A percentile compares a stretch with the other conserved stretches of the same genome.
phyloP scores from a whole-genome alignment of 2,888 invertebrate species.

The Drosophila paranaensis region DNA sequence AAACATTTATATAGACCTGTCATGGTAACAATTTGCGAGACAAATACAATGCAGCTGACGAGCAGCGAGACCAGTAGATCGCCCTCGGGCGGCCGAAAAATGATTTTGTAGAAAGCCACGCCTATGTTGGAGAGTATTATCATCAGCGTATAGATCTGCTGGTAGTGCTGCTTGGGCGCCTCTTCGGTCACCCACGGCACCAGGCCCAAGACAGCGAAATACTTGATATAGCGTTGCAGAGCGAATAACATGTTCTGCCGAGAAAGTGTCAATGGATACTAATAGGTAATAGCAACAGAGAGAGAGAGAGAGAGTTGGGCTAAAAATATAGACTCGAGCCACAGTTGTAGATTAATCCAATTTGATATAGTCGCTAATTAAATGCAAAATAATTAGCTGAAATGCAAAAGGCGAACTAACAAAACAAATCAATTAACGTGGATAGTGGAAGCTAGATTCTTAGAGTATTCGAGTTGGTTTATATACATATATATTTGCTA shows the following conservation, averaged over 20 bases:
- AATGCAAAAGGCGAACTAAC: slow-evolving; percentile 11
- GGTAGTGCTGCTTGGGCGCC: slow-evolving; percentile 34
- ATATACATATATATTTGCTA: background rate
- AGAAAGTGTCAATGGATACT: slow-evolving; percentile 8
- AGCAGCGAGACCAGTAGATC: slow-evolving; percentile 62
- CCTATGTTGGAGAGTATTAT: slow-evolving; percentile 48
- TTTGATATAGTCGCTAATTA: slow-evolving; percentile 24
- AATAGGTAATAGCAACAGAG: background rate
- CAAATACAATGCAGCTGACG: slow-evolving; percentile 65
- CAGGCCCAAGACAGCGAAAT: slow-evolving; percentile 69
- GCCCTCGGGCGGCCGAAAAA: slow-evolving; percentile 25
- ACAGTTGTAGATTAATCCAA: slow-evolving; percentile 7
- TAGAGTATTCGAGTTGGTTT: background rate
- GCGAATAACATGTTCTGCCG: slow-evolving; percentile 58
- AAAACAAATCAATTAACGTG: slow-evolving; percentile 5
- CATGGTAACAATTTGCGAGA: slow-evolving; percentile 55
- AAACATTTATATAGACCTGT: slow-evolving; percentile 6
- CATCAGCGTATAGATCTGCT: slow-evolving; percentile 61
- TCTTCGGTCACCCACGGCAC: slow-evolving; percentile 64
- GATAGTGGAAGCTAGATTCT: background rate
- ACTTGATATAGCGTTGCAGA: slow-evolving; percentile 65
- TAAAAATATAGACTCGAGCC: background rate
- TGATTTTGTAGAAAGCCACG: slow-evolving; percentile 45
- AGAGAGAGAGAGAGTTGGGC: background rate
- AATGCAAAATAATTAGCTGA: slow-evolving; percentile 38